Conservation (phyloP, 2,888 invertebrate genomes). For the Catocala fraxini region DNA sequence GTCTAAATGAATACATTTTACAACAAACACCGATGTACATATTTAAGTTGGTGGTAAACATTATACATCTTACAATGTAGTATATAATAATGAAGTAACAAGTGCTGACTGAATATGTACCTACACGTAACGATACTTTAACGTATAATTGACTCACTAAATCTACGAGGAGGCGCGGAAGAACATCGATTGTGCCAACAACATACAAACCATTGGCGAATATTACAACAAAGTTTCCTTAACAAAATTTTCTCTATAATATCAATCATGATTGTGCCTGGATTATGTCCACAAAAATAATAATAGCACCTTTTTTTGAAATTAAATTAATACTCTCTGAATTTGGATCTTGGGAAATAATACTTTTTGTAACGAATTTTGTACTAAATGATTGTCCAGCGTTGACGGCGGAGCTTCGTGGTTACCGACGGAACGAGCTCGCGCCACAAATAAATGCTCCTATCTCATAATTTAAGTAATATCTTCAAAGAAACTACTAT, state of each 20-base stretch:
- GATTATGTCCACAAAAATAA: constrained; percentile 62
- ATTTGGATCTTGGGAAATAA: constrained; percentile 84
- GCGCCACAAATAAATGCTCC: constrained; percentile 82
- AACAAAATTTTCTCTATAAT: constrained; percentile 47
- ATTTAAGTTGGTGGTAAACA: constrained; percentile 42
- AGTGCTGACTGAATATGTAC: constrained; percentile 55
- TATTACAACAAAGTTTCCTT: constrained; percentile 47
- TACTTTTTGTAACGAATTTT: constrained; percentile 83
- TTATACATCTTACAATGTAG: constrained; percentile 45
- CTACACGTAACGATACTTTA: constrained; percentile 52
- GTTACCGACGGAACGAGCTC: constrained; percentile 63
- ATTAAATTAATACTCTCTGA: constrained; percentile 83
- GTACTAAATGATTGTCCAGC: constrained; percentile 81
- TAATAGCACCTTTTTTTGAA: constrained; percentile 75
- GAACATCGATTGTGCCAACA: constrained; percentile 76
- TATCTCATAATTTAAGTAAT: constrained; percentile 86
- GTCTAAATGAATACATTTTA: constrained; percentile 43
- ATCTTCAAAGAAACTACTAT: constrained; percentile 85
- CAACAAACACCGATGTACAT: constrained; percentile 45
- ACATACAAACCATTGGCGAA: constrained; percentile 48
- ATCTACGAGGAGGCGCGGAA: constrained; percentile 74
- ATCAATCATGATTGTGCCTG: constrained; percentile 64
- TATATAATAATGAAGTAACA: constrained; percentile 53
- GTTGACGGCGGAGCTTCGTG: constrained; percentile 69
- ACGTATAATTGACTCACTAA: constrained; percentile 69